These are phyloP conservation scores for Psilanteris sp. DNA, from an alignment of 1,140 invertebrate species.

Conservation along the genomic window DNA sequence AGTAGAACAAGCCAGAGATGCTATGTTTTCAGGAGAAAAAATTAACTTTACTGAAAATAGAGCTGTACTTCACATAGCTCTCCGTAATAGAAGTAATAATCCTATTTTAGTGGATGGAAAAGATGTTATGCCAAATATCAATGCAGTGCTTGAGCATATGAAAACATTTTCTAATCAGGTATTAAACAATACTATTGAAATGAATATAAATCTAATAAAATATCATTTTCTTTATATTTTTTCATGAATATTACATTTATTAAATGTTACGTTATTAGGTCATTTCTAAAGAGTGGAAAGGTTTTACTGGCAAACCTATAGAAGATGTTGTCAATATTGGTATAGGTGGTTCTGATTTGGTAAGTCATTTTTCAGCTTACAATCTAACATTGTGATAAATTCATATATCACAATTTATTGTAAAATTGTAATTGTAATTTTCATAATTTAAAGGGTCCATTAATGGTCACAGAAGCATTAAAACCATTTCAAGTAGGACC, in stretches of 20 bases:
- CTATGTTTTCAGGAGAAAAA: constrained; percentile 96
- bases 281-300: constrained; percentile 87
- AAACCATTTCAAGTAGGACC: constrained; percentile 94
- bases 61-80: constrained; percentile 96
- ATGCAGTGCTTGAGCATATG: constrained; percentile 96
- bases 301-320: constrained; percentile 96
- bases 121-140: constrained; percentile 97
- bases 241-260: constrained; percentile 1
- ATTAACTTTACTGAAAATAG: constrained; percentile 99
- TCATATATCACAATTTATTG: too few species aligned
- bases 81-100: constrained; percentile 91
- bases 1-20: constrained; percentile 91
- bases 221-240: too few species aligned
- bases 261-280: constrained; percentile 75
- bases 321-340: constrained; percentile 99
- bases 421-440: too few species aligned
- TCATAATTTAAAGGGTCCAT: constrained; percentile 85
- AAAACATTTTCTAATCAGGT: constrained; percentile 93
- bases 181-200: too few species aligned
- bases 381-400: too few species aligned
- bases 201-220: too few species aligned
- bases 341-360: constrained; percentile 98
- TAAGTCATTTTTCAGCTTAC: constrained; percentile 76
- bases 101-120: constrained; percentile 92
- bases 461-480: constrained; percentile 99